Percentiles rank a stretch among this genome's conserved stretches.
These are phyloP conservation scores for Neodiprion lecontei DNA, from an alignment of 1,140 invertebrate genomes.

Conservation along the genomic window DNA sequence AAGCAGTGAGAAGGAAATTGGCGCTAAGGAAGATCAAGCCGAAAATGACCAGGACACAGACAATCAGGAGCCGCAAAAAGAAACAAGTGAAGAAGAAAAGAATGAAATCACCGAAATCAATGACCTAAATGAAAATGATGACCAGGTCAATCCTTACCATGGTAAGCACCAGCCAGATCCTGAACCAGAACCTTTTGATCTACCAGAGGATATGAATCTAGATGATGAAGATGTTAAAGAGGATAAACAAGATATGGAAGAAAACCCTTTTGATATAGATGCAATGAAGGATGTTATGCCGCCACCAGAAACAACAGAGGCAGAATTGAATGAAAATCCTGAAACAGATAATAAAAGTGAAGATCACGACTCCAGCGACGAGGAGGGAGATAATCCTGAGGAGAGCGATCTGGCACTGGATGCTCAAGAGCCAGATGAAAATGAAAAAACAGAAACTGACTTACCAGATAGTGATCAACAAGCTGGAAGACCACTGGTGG, in stretches of 20 bases:
- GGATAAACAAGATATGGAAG: conserved; percentile 68
- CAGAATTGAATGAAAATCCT: conserved; percentile 36
- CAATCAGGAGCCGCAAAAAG: conserved; percentile 56
- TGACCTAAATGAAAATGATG: conserved; percentile 79
- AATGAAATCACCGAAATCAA: conserved; percentile 81
- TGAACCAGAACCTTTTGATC: conserved; percentile 84
- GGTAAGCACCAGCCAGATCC: conserved; percentile 76
- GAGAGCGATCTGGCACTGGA: conserved; percentile 59
- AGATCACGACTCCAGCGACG: conserved; percentile 43
- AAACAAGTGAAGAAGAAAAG: conserved; percentile 67
- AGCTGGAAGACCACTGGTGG: conserved; percentile 37
- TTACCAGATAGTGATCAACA: conserved; percentile 29
- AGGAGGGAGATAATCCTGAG: conserved; percentile 50
- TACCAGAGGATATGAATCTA: conserved; percentile 85
- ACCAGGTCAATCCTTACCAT: conserved; percentile 87
- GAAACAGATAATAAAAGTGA: conserved; percentile 44
- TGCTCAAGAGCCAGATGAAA: conserved; percentile 55
- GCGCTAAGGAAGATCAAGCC: conserved; percentile 63
- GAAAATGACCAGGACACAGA: conserved; percentile 41
- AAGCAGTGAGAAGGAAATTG: conserved; percentile 63
- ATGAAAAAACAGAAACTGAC: conserved; percentile 33
- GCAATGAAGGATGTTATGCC: conserved; percentile 68
- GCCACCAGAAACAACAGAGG: conserved; percentile 37
- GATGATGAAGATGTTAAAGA: conserved; percentile 75
- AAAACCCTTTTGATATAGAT: conserved; percentile 87